Evolutionary conservation across 1,140 invertebrate genomes (phyloP).

Genomic region (Plectrocnemia conspersa): DNA sequence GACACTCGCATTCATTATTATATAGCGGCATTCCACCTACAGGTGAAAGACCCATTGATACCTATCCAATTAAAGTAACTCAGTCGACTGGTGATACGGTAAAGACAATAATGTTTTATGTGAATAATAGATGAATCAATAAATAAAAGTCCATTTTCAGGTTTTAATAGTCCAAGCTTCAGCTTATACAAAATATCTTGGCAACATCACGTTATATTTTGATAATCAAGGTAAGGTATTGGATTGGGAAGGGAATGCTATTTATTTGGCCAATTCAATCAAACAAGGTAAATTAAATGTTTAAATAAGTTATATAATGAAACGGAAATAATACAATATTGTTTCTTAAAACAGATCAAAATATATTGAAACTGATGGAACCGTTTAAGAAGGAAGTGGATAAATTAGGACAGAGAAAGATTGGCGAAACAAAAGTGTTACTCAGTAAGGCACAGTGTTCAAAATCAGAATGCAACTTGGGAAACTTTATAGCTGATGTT

Average conservation of each 20-base stretch:
- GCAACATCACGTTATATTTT: conserved; percentile 68
- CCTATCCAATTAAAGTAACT: conserved; percentile 63
- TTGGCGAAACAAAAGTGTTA: conserved; percentile 54
- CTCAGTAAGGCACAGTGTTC: conserved; percentile 52
- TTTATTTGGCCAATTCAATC: conserved; percentile 62
- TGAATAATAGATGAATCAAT: neutral
- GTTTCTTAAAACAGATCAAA: conserved; percentile 40
- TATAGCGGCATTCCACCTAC: conserved; percentile 56
- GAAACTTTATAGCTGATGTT: conserved; percentile 63
- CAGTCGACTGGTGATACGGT: conserved; percentile 51
- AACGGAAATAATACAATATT: neutral
- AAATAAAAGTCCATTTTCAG: conserved; percentile 30
- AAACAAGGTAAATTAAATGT: conserved; percentile 53
- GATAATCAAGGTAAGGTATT: conserved; percentile 65
- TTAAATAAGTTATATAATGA: neutral
- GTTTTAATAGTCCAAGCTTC: conserved; percentile 70
- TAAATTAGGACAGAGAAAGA: conserved; percentile 49
- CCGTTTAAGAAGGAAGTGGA: conserved; percentile 61
- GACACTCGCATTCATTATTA: conserved; percentile 80
- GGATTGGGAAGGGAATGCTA: conserved; percentile 67
- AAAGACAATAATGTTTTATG: conserved; percentile 4
- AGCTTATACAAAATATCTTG: conserved; percentile 69
- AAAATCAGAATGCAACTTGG: conserved; percentile 62
- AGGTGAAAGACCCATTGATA: conserved; percentile 53
- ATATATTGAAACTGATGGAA: conserved; percentile 51